Conservation (phyloP, 1,140 invertebrate species). For the Zaprionus camerounensis region DNA sequence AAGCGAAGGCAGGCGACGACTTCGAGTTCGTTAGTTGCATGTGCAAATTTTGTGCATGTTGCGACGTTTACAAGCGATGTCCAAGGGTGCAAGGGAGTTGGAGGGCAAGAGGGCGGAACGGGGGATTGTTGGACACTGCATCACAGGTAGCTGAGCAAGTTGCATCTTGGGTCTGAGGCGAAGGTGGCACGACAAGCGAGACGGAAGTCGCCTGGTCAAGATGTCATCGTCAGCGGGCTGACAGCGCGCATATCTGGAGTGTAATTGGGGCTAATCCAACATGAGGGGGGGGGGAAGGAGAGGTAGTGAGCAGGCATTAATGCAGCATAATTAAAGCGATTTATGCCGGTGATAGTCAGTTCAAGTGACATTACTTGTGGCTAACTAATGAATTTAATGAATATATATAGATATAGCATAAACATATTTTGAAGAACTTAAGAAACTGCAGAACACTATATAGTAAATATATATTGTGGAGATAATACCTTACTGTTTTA, state of each 20-base stretch:
- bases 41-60: slow-evolving; percentile 66
- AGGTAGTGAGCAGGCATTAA: not conserved
- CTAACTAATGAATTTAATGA: not conserved
- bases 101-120: not conserved
- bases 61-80: slow-evolving; percentile 37
- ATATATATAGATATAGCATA: no score
- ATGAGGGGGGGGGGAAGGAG: not conserved
- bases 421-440: no score
- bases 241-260: slow-evolving; percentile 30
- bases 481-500: no score
- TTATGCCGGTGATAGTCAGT: not conserved
- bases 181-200: not conserved
- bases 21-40: slow-evolving; percentile 64
- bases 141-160: slow-evolving; percentile 53
- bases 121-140: slow-evolving; percentile 1
- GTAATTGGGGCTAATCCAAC: slow-evolving; percentile 43
- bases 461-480: no score
- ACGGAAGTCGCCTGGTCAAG: slow-evolving; percentile 16
- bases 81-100: not conserved
- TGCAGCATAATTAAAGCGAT: slow-evolving; percentile 22
- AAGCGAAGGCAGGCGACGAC: slow-evolving; percentile 3
- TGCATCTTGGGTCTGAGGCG: slow-evolving; percentile 53
- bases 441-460: no score
- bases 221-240: slow-evolving; percentile 21
- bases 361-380: not conserved